These are phyloP conservation scores for Zootermopsis nevadensis DNA, from an alignment of 2,888 invertebrate genomes.

Conservation along the genomic window DNA sequence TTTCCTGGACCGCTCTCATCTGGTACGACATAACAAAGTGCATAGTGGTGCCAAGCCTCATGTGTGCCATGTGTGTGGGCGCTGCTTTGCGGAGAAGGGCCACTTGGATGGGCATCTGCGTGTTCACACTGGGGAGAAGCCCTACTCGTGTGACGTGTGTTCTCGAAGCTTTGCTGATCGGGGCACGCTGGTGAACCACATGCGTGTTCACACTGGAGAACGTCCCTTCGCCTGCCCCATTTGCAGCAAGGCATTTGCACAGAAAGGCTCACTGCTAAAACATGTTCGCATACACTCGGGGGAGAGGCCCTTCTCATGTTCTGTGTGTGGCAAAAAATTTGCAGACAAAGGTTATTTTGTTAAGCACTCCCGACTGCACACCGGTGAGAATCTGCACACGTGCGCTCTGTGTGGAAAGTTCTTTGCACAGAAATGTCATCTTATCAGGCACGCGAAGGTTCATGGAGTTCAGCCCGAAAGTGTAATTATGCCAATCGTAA, in stretches of 20 bases:
- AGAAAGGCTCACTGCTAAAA: conserved; percentile 62
- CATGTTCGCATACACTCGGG: conserved; percentile 64
- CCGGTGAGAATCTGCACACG: conserved; percentile 61
- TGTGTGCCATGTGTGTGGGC: conserved; percentile 44
- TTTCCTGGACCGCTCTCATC: conserved; percentile 45
- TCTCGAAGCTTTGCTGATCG: conserved; percentile 61
- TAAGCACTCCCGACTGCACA: conserved; percentile 64
- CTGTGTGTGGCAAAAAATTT: conserved; percentile 61
- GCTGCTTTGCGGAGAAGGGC: conserved; percentile 44
- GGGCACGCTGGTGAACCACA: conserved; percentile 60
- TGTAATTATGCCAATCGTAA: conserved; percentile 27
- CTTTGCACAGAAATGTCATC: conserved; percentile 49
- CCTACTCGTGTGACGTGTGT: conserved; percentile 65
- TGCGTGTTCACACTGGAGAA: conserved; percentile 56
- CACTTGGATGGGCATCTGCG: conserved; percentile 48
- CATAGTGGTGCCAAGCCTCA: conserved; percentile 49
- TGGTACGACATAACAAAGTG: conserved; percentile 46
- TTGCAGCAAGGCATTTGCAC: conserved; percentile 55
- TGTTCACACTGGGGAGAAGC: conserved; percentile 58
- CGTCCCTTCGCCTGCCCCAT: conserved; percentile 56
- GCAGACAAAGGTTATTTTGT: conserved; percentile 54
- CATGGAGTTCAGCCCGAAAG: conserved; percentile 44
- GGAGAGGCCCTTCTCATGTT: conserved; percentile 63
- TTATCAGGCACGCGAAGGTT: conserved; percentile 46
- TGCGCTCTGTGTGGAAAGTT: conserved; percentile 55